phyloP scores from a whole-genome alignment of 2,113 vertebrate genomes.

The Lophotis ruficrista region DNA sequence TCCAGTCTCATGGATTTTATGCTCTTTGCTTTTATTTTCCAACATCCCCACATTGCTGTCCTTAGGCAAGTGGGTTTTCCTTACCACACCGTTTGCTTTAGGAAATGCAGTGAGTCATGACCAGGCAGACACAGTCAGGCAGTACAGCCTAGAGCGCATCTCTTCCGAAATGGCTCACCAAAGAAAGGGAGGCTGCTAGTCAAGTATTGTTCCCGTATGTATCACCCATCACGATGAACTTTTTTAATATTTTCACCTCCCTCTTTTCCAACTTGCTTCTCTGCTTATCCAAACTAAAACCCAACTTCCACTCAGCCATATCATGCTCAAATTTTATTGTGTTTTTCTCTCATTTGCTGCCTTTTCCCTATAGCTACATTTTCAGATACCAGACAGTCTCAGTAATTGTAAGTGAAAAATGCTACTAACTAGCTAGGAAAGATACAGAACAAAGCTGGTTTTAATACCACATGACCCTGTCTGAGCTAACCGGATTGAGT shows the following conservation, averaged over 20 bases:
- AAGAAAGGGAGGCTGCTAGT: not conserved
- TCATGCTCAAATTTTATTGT: not conserved
- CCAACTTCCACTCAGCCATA: not conserved
- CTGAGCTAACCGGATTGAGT: constrained; percentile 48
- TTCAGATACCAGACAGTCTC: not conserved
- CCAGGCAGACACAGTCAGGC: not conserved
- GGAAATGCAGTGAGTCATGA: not conserved
- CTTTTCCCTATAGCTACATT: not conserved
- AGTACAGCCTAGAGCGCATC: not conserved
- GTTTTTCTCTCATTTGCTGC: not conserved
- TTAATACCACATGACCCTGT: not conserved
- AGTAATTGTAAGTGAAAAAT: not conserved
- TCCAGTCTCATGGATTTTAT: not conserved
- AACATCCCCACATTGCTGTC: not conserved
- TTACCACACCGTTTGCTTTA: not conserved
- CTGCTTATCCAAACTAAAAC: not conserved
- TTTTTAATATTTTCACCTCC: not conserved
- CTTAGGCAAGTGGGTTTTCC: not conserved
- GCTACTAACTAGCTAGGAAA: not conserved
- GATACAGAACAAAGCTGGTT: constrained; percentile 16
- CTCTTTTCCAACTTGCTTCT: not conserved
- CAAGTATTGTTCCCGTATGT: not conserved
- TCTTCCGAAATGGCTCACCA: not conserved
- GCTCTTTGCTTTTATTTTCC: not conserved
- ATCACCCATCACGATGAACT: rapidly evolving